Evolutionary conservation across 2,797 vertebrate species (phyloP).

Genomic region (Epinephelus malabaricus): DNA sequence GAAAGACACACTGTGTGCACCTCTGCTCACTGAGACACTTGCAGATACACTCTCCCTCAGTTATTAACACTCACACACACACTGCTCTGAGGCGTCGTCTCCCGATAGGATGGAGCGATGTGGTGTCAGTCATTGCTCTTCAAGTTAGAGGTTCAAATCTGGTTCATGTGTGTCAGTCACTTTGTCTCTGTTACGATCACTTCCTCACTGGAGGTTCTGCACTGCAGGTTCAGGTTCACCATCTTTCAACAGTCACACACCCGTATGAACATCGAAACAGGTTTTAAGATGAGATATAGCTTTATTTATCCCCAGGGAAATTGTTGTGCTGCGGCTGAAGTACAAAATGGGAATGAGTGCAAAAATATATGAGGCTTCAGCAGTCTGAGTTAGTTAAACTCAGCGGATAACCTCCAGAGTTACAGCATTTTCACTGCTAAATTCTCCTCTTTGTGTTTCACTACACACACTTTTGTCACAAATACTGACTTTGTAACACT

Average conservation of each 20-base stretch:
- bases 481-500: too few relatives aligned
- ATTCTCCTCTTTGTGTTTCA: too few relatives aligned
- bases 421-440: too few relatives aligned
- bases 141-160: conserved; percentile 30
- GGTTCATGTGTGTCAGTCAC: conserved; percentile 8
- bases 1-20: conserved; percentile 1
- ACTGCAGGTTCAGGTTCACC: neutral
- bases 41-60: neutral
- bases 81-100: conserved; percentile 10
- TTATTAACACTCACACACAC: neutral
- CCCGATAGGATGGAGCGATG: neutral
- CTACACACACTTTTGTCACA: too few relatives aligned
- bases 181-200: neutral
- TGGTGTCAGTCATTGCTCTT: conserved; percentile 8
- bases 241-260: neutral
- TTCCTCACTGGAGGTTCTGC: neutral
- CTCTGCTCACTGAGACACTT: conserved; percentile 12
- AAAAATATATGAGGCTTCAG: too few relatives aligned
- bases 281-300: too few relatives aligned
- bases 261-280: neutral
- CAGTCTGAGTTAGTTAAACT: too few relatives aligned
- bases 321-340: too few relatives aligned
- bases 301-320: too few relatives aligned
- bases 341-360: too few relatives aligned
- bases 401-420: too few relatives aligned